Conservation (phyloP, 2,888 invertebrate species). For the Cenopis cana region DNA sequence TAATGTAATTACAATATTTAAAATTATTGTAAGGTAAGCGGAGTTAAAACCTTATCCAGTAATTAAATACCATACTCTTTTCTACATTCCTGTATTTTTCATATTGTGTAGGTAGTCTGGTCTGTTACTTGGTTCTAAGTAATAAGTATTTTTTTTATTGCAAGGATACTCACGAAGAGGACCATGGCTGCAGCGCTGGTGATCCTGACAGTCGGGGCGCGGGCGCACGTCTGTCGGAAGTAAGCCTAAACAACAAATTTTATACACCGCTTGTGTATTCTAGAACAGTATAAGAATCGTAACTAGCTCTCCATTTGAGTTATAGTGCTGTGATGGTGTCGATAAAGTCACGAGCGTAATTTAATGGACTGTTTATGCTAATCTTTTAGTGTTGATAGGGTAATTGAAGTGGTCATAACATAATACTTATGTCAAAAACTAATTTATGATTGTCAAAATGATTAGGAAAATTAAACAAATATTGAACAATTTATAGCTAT, state of each 20-base stretch:
- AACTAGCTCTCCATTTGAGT: constrained; percentile 55
- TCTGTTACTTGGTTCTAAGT: background rate
- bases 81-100: too few relatives aligned
- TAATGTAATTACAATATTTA: too few relatives aligned
- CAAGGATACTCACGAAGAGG: constrained; percentile 58
- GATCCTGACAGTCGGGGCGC: constrained; percentile 52
- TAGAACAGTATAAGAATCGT: constrained; percentile 58
- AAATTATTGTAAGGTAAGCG: too few relatives aligned
- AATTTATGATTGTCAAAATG: too few relatives aligned
- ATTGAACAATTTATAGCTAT: too few relatives aligned
- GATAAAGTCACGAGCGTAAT: constrained; percentile 46
- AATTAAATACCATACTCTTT: too few relatives aligned
- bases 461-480: too few relatives aligned
- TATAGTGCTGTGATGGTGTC: constrained; percentile 49
- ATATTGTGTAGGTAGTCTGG: too few relatives aligned
- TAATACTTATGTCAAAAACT: too few relatives aligned
- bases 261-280: constrained; percentile 65
- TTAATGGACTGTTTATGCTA: constrained; percentile 50
- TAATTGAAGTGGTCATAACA: background rate
- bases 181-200: constrained; percentile 57
- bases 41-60: too few relatives aligned
- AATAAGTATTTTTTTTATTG: constrained; percentile 13
- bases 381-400: constrained; percentile 21
- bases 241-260: constrained; percentile 61
- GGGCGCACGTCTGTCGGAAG: constrained; percentile 59